A percentile compares a stretch with the other conserved stretches of the same genome.
phyloP scores from a whole-genome alignment of 35 echinoderm and acorn worm species.

The Hemicentrotus pulcherrimus region DNA sequence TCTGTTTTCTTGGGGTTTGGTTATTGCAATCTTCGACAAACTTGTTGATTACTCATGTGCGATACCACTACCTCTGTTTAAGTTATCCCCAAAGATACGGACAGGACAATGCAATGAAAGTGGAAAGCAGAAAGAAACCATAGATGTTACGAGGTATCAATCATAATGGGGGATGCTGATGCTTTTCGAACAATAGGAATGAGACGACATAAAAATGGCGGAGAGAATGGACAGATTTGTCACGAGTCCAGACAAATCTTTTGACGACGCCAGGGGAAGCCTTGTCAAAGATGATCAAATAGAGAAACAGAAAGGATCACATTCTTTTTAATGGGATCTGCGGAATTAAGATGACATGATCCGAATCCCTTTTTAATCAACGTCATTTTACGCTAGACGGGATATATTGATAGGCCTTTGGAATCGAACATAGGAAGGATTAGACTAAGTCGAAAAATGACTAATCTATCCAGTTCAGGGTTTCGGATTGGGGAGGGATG shows the following conservation, averaged over 20 bases:
- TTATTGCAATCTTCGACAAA: too few species aligned
- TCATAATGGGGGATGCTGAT: background rate
- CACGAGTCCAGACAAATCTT: background rate
- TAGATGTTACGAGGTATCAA: background rate
- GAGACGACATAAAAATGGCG: background rate
- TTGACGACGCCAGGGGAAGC: background rate
- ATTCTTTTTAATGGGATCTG: constrained; percentile 18
- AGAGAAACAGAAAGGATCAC: background rate
- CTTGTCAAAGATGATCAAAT: background rate
- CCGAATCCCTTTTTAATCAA: background rate
- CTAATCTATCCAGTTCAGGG: background rate
- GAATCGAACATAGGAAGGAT: background rate
- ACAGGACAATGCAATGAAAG: background rate
- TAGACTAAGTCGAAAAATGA: background rate
- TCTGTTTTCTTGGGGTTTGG: too few species aligned
- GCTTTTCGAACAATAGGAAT: background rate
- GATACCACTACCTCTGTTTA: background rate
- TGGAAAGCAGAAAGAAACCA: background rate
- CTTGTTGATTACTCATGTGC: too few species aligned
- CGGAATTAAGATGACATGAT: background rate
- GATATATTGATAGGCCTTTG: background rate
- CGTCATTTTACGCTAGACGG: constrained; percentile 21
- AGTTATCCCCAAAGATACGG: background rate
- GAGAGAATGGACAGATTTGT: background rate
- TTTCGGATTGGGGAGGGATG: background rate